Conservation (phyloP, 2,113 vertebrate genomes). For the Corydoras sp. region DNA sequence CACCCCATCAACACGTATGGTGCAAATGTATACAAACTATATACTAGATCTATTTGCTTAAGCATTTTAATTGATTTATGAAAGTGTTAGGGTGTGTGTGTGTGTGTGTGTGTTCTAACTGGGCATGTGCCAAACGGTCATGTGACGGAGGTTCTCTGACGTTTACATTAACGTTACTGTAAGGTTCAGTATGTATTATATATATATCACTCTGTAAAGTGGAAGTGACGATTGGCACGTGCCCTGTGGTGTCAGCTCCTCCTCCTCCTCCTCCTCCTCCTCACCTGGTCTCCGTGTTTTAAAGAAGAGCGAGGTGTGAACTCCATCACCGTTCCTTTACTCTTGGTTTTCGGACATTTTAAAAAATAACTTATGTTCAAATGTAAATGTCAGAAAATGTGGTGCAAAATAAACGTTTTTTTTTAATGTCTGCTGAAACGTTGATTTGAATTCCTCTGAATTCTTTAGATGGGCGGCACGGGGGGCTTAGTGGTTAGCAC, state of each 20-base stretch:
- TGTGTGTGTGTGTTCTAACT: background rate
- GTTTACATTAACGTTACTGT: no score
- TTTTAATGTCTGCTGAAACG: slow-evolving; percentile 18
- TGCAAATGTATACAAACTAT: background rate
- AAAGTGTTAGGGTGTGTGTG: background rate
- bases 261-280: no score
- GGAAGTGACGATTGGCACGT: no score
- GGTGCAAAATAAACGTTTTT: slow-evolving; percentile 44
- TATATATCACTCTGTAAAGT: no score
- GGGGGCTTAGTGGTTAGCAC: no score
- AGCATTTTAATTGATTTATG: background rate
- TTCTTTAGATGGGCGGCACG: no score
- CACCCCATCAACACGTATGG: background rate
- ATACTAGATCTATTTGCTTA: slow-evolving; percentile 22
- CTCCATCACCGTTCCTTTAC: slow-evolving; percentile 23
- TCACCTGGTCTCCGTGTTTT: background rate
- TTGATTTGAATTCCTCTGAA: background rate
- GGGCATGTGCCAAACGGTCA: background rate
- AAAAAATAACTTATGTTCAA: slow-evolving; percentile 68
- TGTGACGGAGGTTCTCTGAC: no score
- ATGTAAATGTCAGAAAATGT: slow-evolving; percentile 71
- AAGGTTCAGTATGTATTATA: no score
- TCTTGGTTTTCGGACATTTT: slow-evolving; percentile 47
- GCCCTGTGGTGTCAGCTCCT: no score
- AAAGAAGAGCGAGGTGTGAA: background rate